Evolutionary conservation across 1,140 invertebrate species (phyloP).

Genomic region (Drosophila sp.): DNA sequence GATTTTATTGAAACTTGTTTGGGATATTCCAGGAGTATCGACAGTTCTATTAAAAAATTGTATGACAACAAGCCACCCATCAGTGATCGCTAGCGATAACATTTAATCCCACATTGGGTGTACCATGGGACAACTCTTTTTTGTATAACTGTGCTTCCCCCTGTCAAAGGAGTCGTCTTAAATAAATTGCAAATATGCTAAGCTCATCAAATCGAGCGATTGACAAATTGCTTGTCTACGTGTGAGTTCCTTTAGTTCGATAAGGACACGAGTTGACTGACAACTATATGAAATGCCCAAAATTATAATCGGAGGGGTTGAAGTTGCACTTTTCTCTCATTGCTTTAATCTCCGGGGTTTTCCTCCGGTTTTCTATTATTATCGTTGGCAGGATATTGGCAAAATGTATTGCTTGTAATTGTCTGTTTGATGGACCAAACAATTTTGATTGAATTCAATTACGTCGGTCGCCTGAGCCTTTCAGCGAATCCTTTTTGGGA

Average conservation of each 20-base stretch:
- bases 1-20: too few relatives aligned
- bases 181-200: slow-evolving; percentile 33
- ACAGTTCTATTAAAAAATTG: too few relatives aligned
- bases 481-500: slow-evolving; percentile 14
- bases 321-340: slow-evolving; percentile 7
- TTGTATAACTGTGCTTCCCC: not conserved
- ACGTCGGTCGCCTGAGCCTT: slow-evolving; percentile 57
- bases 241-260: slow-evolving; percentile 58
- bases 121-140: slow-evolving; percentile 25
- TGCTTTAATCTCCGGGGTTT: not conserved
- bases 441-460: slow-evolving; percentile 85
- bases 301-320: slow-evolving; percentile 23
- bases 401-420: slow-evolving; percentile 73
- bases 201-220: slow-evolving; percentile 76
- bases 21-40: not conserved
- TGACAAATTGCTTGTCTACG: slow-evolving; percentile 80
- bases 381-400: slow-evolving; percentile 20
- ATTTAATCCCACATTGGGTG: too few relatives aligned
- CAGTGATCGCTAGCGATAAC: slow-evolving; percentile 7
- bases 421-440: slow-evolving; percentile 83
- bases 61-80: not conserved
- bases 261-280: slow-evolving; percentile 50
- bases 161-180: not conserved
- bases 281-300: slow-evolving; percentile 52
- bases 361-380: not conserved